Conservation (phyloP, 1,140 invertebrate genomes). For the Drosophila orena region DNA sequence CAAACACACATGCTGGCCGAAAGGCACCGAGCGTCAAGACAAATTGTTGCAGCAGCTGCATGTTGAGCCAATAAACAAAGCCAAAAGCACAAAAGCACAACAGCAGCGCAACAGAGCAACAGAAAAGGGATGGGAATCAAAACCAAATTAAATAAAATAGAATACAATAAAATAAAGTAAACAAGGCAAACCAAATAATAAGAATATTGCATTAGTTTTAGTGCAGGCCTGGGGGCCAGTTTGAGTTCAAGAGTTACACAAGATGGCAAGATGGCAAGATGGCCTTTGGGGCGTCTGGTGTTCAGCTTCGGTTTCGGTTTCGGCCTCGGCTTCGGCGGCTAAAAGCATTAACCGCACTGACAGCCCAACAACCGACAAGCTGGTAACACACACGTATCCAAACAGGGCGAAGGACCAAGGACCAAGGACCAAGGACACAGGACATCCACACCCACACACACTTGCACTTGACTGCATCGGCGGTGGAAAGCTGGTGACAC, state of each 20-base stretch:
- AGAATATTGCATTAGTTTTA: constrained; percentile 78
- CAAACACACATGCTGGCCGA: constrained; percentile 47
- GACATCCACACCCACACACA: constrained; percentile 26
- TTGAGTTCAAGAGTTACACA: constrained; percentile 4
- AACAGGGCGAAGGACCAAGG: constrained; percentile 25
- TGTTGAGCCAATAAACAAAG: constrained; percentile 75
- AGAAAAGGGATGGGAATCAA: constrained; percentile 53
- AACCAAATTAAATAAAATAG: constrained; percentile 73
- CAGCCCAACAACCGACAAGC: constrained; percentile 62
- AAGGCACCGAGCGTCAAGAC: constrained; percentile 57
- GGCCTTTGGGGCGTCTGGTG: constrained; percentile 31
- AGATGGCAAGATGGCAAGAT: neutral
- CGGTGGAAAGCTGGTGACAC: constrained; percentile 65
- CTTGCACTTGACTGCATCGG: constrained; percentile 72
- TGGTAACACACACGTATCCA: constrained; percentile 55
- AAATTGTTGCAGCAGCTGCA: constrained; percentile 78
- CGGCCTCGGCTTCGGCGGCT: constrained; percentile 46
- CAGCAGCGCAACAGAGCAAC: no score
- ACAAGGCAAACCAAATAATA: constrained; percentile 75
- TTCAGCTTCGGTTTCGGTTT: neutral
- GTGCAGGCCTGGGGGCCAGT: constrained; percentile 13
- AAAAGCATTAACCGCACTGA: constrained; percentile 77
- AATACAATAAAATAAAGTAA: constrained; percentile 63
- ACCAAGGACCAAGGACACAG: constrained; percentile 3
- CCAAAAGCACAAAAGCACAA: constrained; percentile 28